These are phyloP conservation scores for Heteractis magnifica DNA, from an alignment of 92 coral and sea anemone species.

Conservation along the genomic window DNA sequence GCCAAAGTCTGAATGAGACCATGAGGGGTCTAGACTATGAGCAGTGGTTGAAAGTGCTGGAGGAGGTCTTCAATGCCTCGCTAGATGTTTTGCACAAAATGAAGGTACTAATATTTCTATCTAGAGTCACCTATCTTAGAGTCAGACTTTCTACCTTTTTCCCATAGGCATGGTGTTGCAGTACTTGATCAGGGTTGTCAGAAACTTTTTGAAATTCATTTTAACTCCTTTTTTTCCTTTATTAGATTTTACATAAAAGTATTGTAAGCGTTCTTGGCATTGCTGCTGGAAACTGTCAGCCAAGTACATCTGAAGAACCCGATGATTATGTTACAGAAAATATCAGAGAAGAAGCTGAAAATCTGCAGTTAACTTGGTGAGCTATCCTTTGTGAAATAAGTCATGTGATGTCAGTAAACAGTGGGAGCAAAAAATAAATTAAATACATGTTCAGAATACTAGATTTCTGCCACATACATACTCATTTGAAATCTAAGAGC, in stretches of 20 bases:
- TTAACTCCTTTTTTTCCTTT: background rate
- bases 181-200: too few species aligned
- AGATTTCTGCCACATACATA: too few species aligned
- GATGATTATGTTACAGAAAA: slow-evolving; percentile 46
- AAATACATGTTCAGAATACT: too few species aligned
- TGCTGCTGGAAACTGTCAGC: slow-evolving; percentile 77
- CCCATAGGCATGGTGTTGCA: too few species aligned
- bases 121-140: too few species aligned
- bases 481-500: too few species aligned
- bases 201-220: background rate
- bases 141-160: too few species aligned
- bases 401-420: too few species aligned
- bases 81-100: slow-evolving; percentile 76
- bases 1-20: slow-evolving; percentile 78
- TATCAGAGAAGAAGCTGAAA: slow-evolving; percentile 56
- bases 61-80: slow-evolving; percentile 79
- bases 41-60: slow-evolving; percentile 88
- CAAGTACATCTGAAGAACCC: slow-evolving; percentile 37
- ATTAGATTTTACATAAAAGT: slow-evolving; percentile 75
- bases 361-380: slow-evolving; percentile 55
- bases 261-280: slow-evolving; percentile 82
- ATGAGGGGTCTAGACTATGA: slow-evolving; percentile 85
- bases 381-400: background rate
- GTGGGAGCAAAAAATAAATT: too few species aligned
- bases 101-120: slow-evolving; percentile 45